A percentile compares a stretch with the other conserved stretches of the same genome.
These are phyloP conservation scores for Hemibagrus guttatus DNA, from an alignment of 2,797 vertebrate species.

Conservation along the genomic window DNA sequence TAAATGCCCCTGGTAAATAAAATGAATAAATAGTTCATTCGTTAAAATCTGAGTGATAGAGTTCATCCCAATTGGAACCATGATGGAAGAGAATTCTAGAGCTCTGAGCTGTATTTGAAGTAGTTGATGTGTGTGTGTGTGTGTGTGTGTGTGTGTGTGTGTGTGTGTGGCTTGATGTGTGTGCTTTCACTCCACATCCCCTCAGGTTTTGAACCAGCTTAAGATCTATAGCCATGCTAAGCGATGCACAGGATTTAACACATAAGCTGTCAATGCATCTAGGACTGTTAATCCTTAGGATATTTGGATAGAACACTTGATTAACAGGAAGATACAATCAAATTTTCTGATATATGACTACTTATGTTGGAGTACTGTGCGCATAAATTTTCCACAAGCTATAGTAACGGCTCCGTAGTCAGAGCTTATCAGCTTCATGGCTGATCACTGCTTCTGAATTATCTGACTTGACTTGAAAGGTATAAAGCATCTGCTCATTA, in stretches of 20 bases:
- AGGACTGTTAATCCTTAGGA: neutral
- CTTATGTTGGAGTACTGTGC: neutral
- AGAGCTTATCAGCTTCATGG: slow-evolving; percentile 8
- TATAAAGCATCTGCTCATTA: slow-evolving; percentile 38
- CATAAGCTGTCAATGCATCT: neutral
- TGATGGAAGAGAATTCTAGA: neutral
- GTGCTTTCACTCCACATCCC: neutral
- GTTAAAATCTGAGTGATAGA: neutral
- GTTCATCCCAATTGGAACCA: neutral
- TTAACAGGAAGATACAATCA: neutral
- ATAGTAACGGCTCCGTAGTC: neutral
- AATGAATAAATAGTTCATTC: neutral
- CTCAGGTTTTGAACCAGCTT: slow-evolving; percentile 29
- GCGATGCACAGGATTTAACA: slow-evolving; percentile 17
- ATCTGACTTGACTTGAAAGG: slow-evolving; percentile 32
- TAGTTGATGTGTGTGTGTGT: neutral
- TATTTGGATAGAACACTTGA: neutral
- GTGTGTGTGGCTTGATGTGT: neutral
- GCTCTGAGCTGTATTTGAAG: neutral
- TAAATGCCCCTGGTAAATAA: slow-evolving; percentile 1
- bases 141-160: neutral
- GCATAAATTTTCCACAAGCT: neutral
- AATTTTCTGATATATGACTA: slow-evolving; percentile 5
- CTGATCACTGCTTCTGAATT: slow-evolving; percentile 1
- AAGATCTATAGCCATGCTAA: neutral